phyloP scores from a whole-genome alignment of 2,797 vertebrate species.

The Crax fasciolata region DNA sequence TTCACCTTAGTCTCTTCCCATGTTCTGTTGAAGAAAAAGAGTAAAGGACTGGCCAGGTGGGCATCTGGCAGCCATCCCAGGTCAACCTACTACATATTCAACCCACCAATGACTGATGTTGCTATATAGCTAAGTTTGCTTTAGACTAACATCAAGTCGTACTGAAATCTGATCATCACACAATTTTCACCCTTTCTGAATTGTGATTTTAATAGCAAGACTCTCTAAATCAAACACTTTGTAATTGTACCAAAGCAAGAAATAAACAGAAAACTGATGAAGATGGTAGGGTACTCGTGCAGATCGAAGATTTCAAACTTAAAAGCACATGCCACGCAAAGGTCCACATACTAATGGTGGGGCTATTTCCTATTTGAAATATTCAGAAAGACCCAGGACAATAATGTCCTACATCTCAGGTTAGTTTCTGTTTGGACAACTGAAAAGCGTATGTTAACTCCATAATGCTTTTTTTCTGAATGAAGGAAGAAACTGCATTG shows the following conservation, averaged over 20 bases:
- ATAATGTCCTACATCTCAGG: not conserved
- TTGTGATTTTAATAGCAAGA: not conserved
- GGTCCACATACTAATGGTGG: accelerated
- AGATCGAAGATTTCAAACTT: not conserved
- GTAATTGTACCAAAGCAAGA: not conserved
- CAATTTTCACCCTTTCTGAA: not conserved
- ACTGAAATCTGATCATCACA: not conserved
- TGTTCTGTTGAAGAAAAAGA: not conserved
- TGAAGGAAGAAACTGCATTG: not conserved
- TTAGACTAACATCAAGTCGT: not conserved
- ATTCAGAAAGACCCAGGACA: not conserved
- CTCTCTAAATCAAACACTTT: not conserved
- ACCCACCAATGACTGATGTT: not conserved
- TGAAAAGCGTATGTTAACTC: not conserved
- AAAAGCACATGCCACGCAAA: not conserved
- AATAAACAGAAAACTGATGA: not conserved
- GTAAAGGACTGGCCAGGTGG: not conserved
- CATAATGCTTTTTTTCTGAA: not conserved
- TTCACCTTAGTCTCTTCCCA: not conserved
- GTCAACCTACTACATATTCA: not conserved
- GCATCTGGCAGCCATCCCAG: not conserved
- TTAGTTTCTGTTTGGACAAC: not conserved
- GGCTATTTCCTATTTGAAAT: not conserved
- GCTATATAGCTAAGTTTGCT: not conserved
- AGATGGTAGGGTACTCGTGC: not conserved